These are phyloP conservation scores for Callyntrura guangdongensis DNA, from an alignment of 2,888 invertebrate genomes.

Conservation along the genomic window DNA sequence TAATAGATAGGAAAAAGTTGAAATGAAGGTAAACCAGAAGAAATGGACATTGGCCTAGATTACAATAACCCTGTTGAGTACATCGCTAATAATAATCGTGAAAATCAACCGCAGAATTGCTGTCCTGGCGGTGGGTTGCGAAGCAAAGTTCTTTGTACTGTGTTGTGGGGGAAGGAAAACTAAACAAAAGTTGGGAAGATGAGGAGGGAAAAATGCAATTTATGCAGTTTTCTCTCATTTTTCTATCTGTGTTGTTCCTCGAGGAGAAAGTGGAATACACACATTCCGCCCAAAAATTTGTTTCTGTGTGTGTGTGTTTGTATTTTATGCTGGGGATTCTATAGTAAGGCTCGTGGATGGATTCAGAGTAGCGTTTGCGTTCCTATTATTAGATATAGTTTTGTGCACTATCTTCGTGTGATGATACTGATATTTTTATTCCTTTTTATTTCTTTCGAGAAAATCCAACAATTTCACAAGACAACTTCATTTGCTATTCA, in stretches of 20 bases:
- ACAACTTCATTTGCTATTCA: conserved; percentile 80
- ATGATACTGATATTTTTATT: conserved; percentile 34
- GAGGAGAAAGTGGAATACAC: conserved; percentile 1
- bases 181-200: neutral
- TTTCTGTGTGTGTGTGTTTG: neutral
- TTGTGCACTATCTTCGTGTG: neutral
- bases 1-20: neutral
- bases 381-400: conserved; percentile 28
- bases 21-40: neutral
- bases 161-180: conserved; percentile 9
- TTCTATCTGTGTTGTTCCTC: neutral
- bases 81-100: conserved; percentile 30
- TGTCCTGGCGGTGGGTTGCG: neutral
- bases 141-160: neutral
- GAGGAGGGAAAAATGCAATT: conserved; percentile 57
- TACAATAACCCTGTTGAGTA: conserved; percentile 11
- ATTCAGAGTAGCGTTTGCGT: neutral
- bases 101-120: conserved; percentile 35
- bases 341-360: neutral
- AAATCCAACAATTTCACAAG: conserved; percentile 74
- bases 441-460: neutral
- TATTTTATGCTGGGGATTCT: neutral
- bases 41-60: conserved; percentile 64
- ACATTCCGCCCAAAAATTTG: neutral
- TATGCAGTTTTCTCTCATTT: conserved; percentile 53